Base-by-base conservation (phyloP, 2,888 invertebrate species). In the Nasonia oneida region DNA sequence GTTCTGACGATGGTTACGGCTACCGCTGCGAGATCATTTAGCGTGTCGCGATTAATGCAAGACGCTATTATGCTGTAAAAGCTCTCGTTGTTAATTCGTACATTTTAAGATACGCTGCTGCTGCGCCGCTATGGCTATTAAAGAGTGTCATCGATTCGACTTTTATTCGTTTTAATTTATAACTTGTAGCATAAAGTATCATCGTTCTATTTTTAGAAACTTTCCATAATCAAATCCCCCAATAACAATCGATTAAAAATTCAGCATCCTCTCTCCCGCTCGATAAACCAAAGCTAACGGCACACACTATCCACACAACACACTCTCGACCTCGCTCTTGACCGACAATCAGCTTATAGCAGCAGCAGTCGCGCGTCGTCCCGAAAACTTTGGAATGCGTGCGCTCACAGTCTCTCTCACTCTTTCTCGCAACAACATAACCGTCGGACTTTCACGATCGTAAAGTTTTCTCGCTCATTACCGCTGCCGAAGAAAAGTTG, bases 381-480 rank as follows among this genome's bases (percentile, higher is more conserved):
- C 6, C 53, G 14, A 29, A 50, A 29, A 75, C 33, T 53, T 53
- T 1, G 29, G 75, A 53, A 57, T 77, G 76, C 33, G 53, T 37
- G 12, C n/a, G 77, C 61, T 6, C 18, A 18, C 3, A 3, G 3
- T 64, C 64, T 64, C 29, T 29, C n/a, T 29, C 15, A n/a, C 37
- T 64, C 33, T 78, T 12, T 15, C 10, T 15, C 61, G 33, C 67
- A 67, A 33, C 67, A 67, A 67, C 73, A 37, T 37, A 33, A 42
- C 42, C 74, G 42, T 42, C 74, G 33, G 71, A 74, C 81, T 57
- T 81, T 73, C 81, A 61, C 81, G 73, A 74, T 73, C 73, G 81
- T 81, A 42, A 81, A 81, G 61, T 81, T 74, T 81, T 74, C 61
- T 74, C 73, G n/a, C 73, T 81, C 81, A 39, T 81, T 67, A 79